These are phyloP conservation scores for Melanostoma scalare DNA, from an alignment of 2,888 invertebrate species.

Conservation along the genomic window DNA sequence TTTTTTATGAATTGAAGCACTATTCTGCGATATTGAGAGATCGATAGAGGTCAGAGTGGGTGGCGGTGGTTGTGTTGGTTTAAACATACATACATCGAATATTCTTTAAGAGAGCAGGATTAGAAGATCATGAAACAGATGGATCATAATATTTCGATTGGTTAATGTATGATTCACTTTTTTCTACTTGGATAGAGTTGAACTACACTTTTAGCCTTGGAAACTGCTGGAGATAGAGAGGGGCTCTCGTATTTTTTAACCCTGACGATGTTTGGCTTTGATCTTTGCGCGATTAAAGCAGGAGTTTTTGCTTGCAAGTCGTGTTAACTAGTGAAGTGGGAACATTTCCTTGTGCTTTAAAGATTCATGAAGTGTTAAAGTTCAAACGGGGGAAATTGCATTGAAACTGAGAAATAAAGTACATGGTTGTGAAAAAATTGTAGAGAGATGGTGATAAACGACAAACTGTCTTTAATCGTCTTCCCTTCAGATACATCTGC, in stretches of 20 bases:
- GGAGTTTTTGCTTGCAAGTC: constrained; percentile 32
- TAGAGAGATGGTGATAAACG: background rate
- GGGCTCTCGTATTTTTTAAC: constrained; percentile 1
- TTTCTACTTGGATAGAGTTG: constrained; percentile 3
- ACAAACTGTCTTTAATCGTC: too few species aligned
- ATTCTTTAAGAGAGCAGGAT: constrained; percentile 30
- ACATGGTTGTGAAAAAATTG: constrained; percentile 26
- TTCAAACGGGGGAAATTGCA: constrained; percentile 51
- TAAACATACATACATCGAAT: constrained; percentile 8
- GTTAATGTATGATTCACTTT: constrained; percentile 52
- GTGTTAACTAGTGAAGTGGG: constrained; percentile 37
- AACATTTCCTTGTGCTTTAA: background rate
- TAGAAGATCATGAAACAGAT: constrained; percentile 29
- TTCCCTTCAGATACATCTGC: too few species aligned
- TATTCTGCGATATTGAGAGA: constrained; percentile 48
- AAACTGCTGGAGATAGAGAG: background rate
- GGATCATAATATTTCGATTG: constrained; percentile 54
- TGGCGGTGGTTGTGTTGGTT: constrained; percentile 22
- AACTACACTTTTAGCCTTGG: constrained; percentile 29
- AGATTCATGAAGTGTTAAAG: constrained; percentile 49
- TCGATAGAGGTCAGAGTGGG: constrained; percentile 68
- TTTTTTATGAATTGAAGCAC: constrained; percentile 13
- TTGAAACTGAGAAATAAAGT: background rate
- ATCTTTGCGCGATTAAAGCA: constrained; percentile 54
- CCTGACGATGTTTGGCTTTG: constrained; percentile 37